These are phyloP conservation scores for Carterocephalus palaemon DNA, from an alignment of 2,888 invertebrate species.

Conservation along the genomic window DNA sequence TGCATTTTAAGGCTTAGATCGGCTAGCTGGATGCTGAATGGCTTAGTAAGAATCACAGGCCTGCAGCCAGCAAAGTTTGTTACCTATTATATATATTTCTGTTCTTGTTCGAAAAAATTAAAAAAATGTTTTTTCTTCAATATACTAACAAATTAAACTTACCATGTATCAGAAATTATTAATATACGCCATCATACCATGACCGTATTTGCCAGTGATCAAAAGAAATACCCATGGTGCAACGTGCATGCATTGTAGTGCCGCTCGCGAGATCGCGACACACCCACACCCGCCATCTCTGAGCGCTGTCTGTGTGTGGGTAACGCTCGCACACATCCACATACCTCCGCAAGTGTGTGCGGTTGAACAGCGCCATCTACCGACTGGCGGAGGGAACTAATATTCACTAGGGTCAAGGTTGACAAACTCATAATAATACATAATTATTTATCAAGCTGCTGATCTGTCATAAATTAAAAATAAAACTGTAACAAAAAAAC, in stretches of 20 bases:
- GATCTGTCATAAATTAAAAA: constrained; percentile 36
- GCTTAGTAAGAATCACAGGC: too few relatives aligned
- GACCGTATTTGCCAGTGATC: too few relatives aligned
- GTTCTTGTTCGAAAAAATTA: too few relatives aligned
- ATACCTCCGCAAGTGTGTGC: constrained; percentile 42
- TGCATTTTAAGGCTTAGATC: constrained; percentile 33
- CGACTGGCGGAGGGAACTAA: constrained; percentile 45
- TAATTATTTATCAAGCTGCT: constrained; percentile 60
- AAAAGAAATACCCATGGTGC: not conserved
- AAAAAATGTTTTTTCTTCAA: not conserved
- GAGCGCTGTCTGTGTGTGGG: constrained; percentile 48
- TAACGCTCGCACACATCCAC: constrained; percentile 49
- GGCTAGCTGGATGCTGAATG: too few relatives aligned
- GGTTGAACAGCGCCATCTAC: constrained; percentile 62
- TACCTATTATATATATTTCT: too few relatives aligned
- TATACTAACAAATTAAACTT: constrained; percentile 4
- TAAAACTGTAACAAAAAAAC: constrained; percentile 21
- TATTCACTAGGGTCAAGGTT: constrained; percentile 61
- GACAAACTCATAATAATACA: constrained; percentile 68
- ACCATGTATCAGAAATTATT: too few relatives aligned
- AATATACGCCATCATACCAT: too few relatives aligned
- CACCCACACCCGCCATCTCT: constrained; percentile 40
- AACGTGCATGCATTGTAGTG: constrained; percentile 36
- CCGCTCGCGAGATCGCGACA: constrained; percentile 45
- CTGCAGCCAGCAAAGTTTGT: too few relatives aligned